Base-by-base conservation (phyloP, 1,140 invertebrate species). In the Holcopasites calliopsidis region DNA sequence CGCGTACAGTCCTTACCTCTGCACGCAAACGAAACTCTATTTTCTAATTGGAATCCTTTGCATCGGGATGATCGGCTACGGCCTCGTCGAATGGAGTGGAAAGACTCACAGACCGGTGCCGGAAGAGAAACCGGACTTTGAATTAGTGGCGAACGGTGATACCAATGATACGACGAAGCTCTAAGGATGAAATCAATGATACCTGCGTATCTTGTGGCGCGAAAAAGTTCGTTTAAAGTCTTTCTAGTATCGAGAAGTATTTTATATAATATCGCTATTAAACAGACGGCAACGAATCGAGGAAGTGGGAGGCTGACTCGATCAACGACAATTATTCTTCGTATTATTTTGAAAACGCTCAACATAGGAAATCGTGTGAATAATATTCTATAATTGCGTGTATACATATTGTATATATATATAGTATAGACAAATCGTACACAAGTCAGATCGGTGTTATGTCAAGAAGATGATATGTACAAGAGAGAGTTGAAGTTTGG, bases 11-110 rank as follows among this genome's bases (percentile, higher is more conserved):
- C 95, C 96, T 3, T 95, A 95, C 84, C 89, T 97, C 16, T 97
- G 96, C 86, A 96, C 96, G 0, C 92, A 94, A 72, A 92, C 91
- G 44, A 98, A 97, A 85, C 87, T 98, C 0, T 95, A 95, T 82
- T 92, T 96, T 26, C 90, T 98, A 0, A 92, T 97, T 57, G 93
- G 92, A 8, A 89, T 97, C 1, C 91, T 98, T 4, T 87, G 95
- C 1, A 83, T 96, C 2, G 96, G 97, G 1, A 95, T 97, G 84
- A 73, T 93, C 1, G 95, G 96, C 57, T 98, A 96, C 62, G 90
- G 89, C 44, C 33, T 87, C 21, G 90, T 92, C 57, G 90, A 90
- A 72, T 55, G 62, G 28, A 85, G 72, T 0, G 85, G 85, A 0
- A 69, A 64, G 23, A 66, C 85, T 0, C 83, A 77, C 18, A 83